Base-by-base conservation (phyloP, 2,888 invertebrate species). In the Megamerina dolium region DNA sequence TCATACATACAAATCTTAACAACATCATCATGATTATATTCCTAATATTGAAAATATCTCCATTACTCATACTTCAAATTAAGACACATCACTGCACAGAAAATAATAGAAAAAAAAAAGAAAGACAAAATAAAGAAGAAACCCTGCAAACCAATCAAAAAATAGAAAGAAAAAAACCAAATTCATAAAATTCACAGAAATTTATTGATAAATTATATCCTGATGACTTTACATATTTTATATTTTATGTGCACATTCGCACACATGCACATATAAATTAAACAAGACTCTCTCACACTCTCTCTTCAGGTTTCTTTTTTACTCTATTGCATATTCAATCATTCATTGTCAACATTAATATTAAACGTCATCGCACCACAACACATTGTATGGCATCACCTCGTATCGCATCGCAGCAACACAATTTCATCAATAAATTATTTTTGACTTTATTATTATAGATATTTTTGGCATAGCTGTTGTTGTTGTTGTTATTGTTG, bases 371-470 rank as follows among this genome's bases (percentile, higher is more conserved):
- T 50, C 58, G 53, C 52, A 48, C 46, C 46, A 10, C 43, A 61
- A n/a, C n/a, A n/a, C n/a, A n/a, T n/a, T n/a, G n/a, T n/a, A n/a
- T n/a, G n/a, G n/a, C n/a, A n/a, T n/a, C n/a, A n/a, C n/a, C n/a
- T n/a, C n/a, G n/a, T n/a, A n/a, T n/a, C n/a, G n/a, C n/a, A n/a
- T n/a, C n/a, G n/a, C n/a, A n/a, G n/a, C n/a, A n/a, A n/a, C n/a
- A n/a, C n/a, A n/a, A n/a, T 65, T 65, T 61, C 65, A 57, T 60
- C 66, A 60, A 65, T 64, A 66, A 66, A 66, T 66, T 61, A n/a
- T n/a, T 60, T 55, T 54, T 51, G 51, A 50, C 57, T 51, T 50
- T 50, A 52, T 54, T 55, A 43, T 38, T 33, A 19, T 16, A 27
- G 10, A 20, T 13, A 6, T 27, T 12, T 12, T 13, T 14, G 9